phyloP scores from a whole-genome alignment of 2,797 vertebrate genomes.

The Urosaurus nigricauda region DNA sequence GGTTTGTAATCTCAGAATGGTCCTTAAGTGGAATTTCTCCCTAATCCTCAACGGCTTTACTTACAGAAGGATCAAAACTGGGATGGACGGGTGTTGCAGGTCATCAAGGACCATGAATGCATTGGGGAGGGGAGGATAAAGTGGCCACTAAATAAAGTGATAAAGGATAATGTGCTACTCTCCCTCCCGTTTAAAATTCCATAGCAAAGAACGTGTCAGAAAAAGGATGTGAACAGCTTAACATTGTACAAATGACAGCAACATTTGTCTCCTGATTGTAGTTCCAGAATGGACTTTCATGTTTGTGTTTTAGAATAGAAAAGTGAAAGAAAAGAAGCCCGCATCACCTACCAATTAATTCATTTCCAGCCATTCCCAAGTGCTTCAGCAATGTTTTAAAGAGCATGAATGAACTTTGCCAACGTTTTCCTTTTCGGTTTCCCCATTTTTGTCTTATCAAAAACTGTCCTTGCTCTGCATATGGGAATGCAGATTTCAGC shows the following conservation, averaged over 20 bases:
- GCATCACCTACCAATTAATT: neutral
- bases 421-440: neutral
- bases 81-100: conserved; percentile 2
- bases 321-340: neutral
- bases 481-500: neutral
- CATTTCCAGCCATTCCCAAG: neutral
- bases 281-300: neutral
- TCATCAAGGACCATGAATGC: neutral
- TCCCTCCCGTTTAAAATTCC: conserved; percentile 23
- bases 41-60: neutral
- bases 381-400: neutral
- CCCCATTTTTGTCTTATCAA: neutral
- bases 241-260: neutral
- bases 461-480: neutral
- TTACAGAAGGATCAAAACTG: conserved; percentile 10
- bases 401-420: neutral
- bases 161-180: too few species aligned
- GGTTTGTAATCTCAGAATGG: conserved; percentile 29
- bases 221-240: neutral
- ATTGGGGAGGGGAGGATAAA: neutral
- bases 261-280: conserved; percentile 10
- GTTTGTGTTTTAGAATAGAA: too few species aligned
- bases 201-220: conserved; percentile 12
- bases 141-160: too few species aligned
- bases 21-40: conserved; percentile 29